These are phyloP conservation scores for Melanostigma gelatinosum DNA, from an alignment of 2,113 vertebrate genomes.

Conservation along the genomic window DNA sequence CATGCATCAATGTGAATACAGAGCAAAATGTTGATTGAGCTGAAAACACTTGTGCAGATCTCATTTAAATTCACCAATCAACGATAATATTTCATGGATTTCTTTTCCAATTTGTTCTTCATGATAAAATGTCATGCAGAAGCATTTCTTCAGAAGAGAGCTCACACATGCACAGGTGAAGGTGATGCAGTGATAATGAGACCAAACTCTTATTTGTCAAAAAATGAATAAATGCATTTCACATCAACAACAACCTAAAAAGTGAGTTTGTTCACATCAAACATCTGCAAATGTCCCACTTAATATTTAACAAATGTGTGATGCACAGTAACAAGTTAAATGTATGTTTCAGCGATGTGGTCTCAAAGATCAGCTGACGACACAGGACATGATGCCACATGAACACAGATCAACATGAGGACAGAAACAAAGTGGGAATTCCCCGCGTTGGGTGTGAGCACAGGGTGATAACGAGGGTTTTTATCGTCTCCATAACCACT, in stretches of 20 bases:
- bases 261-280: slow-evolving; percentile 5
- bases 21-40: slow-evolving; percentile 1
- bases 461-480: slow-evolving; percentile 4
- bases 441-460: slow-evolving; percentile 2
- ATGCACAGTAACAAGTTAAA: slow-evolving; percentile 28
- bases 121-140: slow-evolving; percentile 51
- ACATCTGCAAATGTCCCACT: neutral
- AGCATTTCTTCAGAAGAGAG: slow-evolving; percentile 33
- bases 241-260: slow-evolving; percentile 16
- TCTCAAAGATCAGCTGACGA: slow-evolving; percentile 28
- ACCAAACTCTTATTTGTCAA: neutral
- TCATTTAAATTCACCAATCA: neutral
- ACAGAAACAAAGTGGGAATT: slow-evolving; percentile 15
- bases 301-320: slow-evolving; percentile 10
- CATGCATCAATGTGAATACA: slow-evolving; percentile 52
- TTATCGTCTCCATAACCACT: slow-evolving; percentile 28
- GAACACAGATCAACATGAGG: slow-evolving; percentile 23
- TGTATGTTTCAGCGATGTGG: slow-evolving; percentile 29
- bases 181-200: neutral
- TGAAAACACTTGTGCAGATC: slow-evolving; percentile 1
- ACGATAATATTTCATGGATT: neutral
- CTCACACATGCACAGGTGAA: slow-evolving; percentile 26
- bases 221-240: neutral
- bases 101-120: neutral
- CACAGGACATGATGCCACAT: slow-evolving; percentile 17